phyloP scores from a whole-genome alignment of 2,797 vertebrate genomes.

The Microctenopoma lineatum region DNA sequence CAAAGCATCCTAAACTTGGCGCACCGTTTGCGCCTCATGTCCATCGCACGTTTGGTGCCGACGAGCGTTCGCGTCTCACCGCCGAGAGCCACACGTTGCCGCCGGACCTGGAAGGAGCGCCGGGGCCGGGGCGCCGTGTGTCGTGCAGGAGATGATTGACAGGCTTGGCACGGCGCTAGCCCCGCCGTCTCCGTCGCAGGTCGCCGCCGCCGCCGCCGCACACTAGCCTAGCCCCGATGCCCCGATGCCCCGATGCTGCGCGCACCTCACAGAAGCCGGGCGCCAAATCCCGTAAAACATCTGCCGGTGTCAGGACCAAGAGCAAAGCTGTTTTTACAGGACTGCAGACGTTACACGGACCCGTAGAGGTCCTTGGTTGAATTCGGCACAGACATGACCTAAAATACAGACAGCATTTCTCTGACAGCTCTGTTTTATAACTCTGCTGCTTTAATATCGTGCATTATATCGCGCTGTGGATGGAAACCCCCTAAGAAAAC shows the following conservation, averaged over 20 bases:
- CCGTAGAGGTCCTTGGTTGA: background rate
- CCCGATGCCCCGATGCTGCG: background rate
- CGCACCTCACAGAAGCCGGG: slow-evolving; percentile 18
- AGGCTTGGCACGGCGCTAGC: slow-evolving; percentile 37
- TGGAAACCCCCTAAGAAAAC: background rate
- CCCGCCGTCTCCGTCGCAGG: slow-evolving; percentile 39
- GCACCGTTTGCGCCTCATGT: slow-evolving; percentile 22
- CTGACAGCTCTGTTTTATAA: slow-evolving; percentile 35
- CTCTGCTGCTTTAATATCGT: slow-evolving; percentile 21
- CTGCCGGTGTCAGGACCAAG: background rate
- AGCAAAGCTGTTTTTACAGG: background rate
- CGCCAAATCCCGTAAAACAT: slow-evolving; percentile 22
- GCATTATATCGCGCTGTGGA: background rate
- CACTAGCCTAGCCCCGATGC: slow-evolving; percentile 39
- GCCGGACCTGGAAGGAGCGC: slow-evolving; percentile 1
- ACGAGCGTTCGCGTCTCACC: background rate
- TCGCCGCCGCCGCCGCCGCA: slow-evolving; percentile 38
- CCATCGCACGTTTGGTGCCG: slow-evolving; percentile 47
- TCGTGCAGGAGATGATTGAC: slow-evolving; percentile 59
- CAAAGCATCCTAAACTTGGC: slow-evolving; percentile 60
- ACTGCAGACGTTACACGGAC: background rate
- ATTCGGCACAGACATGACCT: slow-evolving; percentile 19
- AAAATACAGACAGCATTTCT: background rate
- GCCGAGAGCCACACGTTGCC: slow-evolving; percentile 1
- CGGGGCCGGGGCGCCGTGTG: slow-evolving; percentile 11